phyloP scores from a whole-genome alignment of 1,140 invertebrate species.

The Zaprionus vittiger region DNA sequence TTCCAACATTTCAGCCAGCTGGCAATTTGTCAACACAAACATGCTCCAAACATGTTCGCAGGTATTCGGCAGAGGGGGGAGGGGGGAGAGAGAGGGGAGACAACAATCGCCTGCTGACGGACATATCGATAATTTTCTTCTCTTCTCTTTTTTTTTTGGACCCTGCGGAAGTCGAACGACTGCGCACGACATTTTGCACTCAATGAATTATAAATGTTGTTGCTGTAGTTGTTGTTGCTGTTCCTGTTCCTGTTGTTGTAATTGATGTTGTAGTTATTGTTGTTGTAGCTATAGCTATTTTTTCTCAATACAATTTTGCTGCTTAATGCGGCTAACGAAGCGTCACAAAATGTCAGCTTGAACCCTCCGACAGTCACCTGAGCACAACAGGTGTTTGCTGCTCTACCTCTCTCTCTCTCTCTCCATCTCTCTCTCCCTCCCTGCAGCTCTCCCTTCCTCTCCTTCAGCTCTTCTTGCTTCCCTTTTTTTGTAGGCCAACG shows the following conservation, averaged over 20 bases:
- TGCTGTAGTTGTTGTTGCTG: constrained; percentile 7
- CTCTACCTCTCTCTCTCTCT: background rate
- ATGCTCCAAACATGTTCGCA: constrained; percentile 19
- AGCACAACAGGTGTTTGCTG: constrained; percentile 50
- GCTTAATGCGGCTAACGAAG: constrained; percentile 64
- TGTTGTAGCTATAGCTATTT: constrained; percentile 19
- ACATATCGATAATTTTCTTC: constrained; percentile 41
- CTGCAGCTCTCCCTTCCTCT: background rate
- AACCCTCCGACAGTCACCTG: constrained; percentile 7
- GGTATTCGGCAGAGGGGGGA: background rate
- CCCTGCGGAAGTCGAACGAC: constrained; percentile 63
- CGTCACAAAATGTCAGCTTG: constrained; percentile 39
- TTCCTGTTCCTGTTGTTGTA: background rate
- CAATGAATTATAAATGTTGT: constrained; percentile 72
- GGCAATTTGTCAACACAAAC: constrained; percentile 68
- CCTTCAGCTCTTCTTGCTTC: no score
- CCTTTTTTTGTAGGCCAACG: constrained; percentile 33
- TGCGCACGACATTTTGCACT: constrained; percentile 69
- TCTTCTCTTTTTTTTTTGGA: constrained; percentile 15
- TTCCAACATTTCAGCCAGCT: constrained; percentile 43
- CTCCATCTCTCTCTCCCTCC: background rate
- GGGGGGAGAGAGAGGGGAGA: background rate
- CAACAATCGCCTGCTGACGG: constrained; percentile 45
- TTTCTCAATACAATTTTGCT: constrained; percentile 58
- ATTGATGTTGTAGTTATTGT: background rate